Evolutionary conservation across 2,113 vertebrate species (phyloP).

Genomic region (Notarius quadriscutis): DNA sequence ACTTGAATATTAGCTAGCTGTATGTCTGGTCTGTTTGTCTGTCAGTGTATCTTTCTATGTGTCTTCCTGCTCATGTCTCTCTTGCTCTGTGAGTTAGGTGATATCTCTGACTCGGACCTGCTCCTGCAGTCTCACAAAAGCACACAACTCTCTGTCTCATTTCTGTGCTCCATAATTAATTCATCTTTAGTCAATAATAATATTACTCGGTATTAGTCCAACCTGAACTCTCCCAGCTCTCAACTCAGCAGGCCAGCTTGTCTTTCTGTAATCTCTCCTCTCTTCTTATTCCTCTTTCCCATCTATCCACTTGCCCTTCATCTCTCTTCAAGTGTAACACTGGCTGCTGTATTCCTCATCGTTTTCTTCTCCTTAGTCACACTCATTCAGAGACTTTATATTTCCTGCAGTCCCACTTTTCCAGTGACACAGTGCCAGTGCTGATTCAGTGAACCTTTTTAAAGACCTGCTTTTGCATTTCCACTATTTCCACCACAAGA

Average conservation of each 20-base stretch:
- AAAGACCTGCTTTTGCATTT: not conserved
- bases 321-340: not conserved
- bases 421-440: not conserved
- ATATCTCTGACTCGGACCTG: slow-evolving; percentile 30
- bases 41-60: not conserved
- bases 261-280: not conserved
- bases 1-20: not conserved
- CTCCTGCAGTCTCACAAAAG: not conserved
- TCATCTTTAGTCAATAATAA: slow-evolving; percentile 23
- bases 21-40: not conserved
- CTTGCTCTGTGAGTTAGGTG: not conserved
- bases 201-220: slow-evolving; percentile 17
- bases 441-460: not conserved
- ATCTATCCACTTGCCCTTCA: not conserved
- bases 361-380: not conserved
- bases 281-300: not conserved
- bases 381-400: not conserved
- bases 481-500: not conserved
- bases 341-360: not conserved
- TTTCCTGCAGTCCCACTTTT: not conserved
- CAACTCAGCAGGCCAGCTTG: not conserved
- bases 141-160: not conserved
- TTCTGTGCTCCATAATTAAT: not conserved
- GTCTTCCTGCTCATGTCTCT: not conserved
- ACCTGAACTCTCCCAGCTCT: not conserved